phyloP scores from a whole-genome alignment of 2,113 vertebrate genomes.

The Otis tarda region DNA sequence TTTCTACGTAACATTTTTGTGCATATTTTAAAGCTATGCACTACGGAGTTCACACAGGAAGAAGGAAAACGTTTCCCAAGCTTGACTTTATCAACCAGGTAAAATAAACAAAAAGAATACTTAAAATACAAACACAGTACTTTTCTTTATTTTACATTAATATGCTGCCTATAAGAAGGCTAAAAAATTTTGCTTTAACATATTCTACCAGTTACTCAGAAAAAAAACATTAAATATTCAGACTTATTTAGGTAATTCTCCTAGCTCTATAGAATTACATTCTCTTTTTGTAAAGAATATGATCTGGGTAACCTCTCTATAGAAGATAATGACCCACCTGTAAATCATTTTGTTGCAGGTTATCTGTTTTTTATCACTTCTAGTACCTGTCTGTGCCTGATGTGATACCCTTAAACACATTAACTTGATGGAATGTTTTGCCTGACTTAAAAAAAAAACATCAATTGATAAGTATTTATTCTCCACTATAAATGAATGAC shows the following conservation, averaged over 20 bases:
- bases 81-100: not conserved
- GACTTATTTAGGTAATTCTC: conserved; percentile 28
- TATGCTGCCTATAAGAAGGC: not conserved
- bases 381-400: conserved; percentile 79
- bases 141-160: not conserved
- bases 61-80: conserved; percentile 3
- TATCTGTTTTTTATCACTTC: conserved; percentile 80
- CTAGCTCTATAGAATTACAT: conserved; percentile 35
- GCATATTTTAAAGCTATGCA: not conserved
- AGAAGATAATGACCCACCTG: conserved; percentile 73
- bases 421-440: conserved; percentile 75
- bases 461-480: conserved; percentile 62
- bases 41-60: not conserved
- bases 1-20: not conserved
- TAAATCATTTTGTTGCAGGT: conserved; percentile 71
- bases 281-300: conserved; percentile 53
- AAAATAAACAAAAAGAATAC: conserved; percentile 27
- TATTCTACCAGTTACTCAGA: conserved; percentile 2
- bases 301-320: conserved; percentile 54
- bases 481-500: conserved; percentile 39
- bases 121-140: not conserved
- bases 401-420: conserved; percentile 73
- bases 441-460: conserved; percentile 74
- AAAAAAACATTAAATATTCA: conserved; percentile 49
- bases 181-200: not conserved